These are phyloP conservation scores for Mystacornis crossleyi DNA, from an alignment of 2,113 vertebrate genomes.

Conservation along the genomic window DNA sequence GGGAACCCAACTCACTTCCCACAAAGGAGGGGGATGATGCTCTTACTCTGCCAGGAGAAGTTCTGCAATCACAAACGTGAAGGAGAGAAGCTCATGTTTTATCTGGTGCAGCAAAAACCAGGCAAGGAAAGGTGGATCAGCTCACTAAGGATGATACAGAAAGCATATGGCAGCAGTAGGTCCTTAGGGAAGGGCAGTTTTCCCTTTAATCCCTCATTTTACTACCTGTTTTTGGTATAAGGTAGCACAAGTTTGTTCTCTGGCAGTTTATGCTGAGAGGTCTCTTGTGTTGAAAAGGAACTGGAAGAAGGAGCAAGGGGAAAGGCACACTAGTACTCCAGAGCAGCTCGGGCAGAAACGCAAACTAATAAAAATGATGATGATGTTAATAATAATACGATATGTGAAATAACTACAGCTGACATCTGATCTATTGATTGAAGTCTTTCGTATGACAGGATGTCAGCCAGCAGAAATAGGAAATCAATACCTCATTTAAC, in stretches of 20 bases:
- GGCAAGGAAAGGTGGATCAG: background rate
- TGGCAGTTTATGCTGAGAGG: background rate
- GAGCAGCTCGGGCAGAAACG: background rate
- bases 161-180: background rate
- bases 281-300: background rate
- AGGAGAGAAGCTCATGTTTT: background rate
- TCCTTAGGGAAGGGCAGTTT: background rate
- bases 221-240: background rate
- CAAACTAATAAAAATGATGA: conserved; percentile 60
- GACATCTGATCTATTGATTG: conserved; percentile 62
- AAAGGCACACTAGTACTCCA: background rate
- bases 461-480: conserved; percentile 49
- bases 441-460: conserved; percentile 48
- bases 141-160: background rate
- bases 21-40: fast-evolving
- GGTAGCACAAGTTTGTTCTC: background rate
- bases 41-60: background rate
- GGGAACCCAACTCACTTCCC: background rate
- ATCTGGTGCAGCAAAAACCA: background rate
- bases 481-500: conserved; percentile 69
- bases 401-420: conserved; percentile 57
- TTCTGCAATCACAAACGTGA: background rate
- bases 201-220: background rate
- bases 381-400: conserved; percentile 46
- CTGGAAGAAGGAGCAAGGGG: background rate